Conservation (phyloP, 2,113 vertebrate genomes). For the Kobus ellipsiprymnus region DNA sequence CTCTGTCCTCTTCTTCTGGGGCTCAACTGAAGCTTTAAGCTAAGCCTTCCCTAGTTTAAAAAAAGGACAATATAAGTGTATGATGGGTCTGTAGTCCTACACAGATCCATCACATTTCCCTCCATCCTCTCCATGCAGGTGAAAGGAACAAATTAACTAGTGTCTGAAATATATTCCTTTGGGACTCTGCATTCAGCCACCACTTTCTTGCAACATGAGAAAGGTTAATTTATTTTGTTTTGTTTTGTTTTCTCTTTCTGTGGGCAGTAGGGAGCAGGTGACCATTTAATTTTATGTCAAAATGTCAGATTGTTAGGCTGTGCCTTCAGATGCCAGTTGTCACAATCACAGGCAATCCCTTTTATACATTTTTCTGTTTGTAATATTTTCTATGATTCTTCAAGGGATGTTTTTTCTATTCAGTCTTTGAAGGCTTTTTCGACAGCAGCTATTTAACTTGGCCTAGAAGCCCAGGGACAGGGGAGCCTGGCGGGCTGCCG, state of each 20-base stretch:
- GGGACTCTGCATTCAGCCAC: neutral
- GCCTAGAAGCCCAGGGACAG: neutral
- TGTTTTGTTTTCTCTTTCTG: neutral
- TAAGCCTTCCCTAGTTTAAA: neutral
- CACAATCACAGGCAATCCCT: neutral
- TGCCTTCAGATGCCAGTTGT: neutral
- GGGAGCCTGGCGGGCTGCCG: too few species aligned
- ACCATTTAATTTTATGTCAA: neutral
- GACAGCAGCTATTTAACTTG: neutral
- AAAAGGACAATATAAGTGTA: rapidly evolving
- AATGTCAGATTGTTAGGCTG: neutral
- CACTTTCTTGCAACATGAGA: neutral
- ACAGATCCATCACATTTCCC: neutral
- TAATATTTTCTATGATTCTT: neutral
- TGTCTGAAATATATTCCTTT: neutral
- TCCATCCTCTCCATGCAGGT: neutral
- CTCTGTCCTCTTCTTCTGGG: neutral
- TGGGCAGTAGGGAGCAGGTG: neutral
- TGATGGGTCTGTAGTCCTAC: neutral
- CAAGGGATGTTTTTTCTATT: neutral
- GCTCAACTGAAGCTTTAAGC: neutral
- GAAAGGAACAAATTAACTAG: neutral
- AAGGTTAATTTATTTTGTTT: neutral
- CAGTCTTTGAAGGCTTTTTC: neutral
- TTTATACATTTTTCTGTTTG: neutral